phyloP scores from a whole-genome alignment of 2,888 invertebrate species.

The Idaea biselata region DNA sequence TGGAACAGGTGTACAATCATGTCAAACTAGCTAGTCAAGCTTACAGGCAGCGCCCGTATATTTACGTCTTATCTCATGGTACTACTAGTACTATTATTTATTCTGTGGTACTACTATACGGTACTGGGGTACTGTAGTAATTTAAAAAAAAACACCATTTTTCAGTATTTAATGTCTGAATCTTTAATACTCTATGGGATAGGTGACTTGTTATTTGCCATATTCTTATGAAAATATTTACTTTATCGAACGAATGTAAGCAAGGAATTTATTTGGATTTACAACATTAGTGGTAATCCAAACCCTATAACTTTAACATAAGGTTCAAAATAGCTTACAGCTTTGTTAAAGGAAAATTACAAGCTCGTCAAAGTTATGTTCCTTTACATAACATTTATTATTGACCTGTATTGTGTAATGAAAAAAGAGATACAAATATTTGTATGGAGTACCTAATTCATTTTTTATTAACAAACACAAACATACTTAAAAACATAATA shows the following conservation, averaged over 20 bases:
- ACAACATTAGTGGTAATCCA: not conserved
- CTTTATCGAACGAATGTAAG: constrained; percentile 4
- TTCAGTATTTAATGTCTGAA: not conserved
- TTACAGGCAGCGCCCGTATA: too few relatives aligned
- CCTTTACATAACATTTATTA: constrained; percentile 2
- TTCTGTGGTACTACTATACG: too few relatives aligned
- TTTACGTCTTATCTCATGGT: too few relatives aligned
- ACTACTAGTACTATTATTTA: too few relatives aligned
- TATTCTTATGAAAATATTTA: constrained; percentile 5
- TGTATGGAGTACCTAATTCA: not conserved
- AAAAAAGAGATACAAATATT: not conserved
- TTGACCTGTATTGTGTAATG: constrained; percentile 1
- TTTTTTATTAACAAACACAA: not conserved
- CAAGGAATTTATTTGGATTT: not conserved
- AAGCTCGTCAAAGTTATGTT: not conserved
- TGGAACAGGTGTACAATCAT: too few relatives aligned
- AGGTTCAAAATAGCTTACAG: not conserved
- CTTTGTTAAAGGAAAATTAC: not conserved
- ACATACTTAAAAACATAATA: too few relatives aligned
- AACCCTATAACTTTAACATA: not conserved
- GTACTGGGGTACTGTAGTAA: too few relatives aligned
- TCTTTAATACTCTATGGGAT: not conserved
- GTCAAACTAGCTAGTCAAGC: too few relatives aligned
- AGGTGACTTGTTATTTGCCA: not conserved
- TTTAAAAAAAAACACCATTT: too few relatives aligned